phyloP scores from a whole-genome alignment of 2,888 invertebrate species.

The Cheilosia urbana region DNA sequence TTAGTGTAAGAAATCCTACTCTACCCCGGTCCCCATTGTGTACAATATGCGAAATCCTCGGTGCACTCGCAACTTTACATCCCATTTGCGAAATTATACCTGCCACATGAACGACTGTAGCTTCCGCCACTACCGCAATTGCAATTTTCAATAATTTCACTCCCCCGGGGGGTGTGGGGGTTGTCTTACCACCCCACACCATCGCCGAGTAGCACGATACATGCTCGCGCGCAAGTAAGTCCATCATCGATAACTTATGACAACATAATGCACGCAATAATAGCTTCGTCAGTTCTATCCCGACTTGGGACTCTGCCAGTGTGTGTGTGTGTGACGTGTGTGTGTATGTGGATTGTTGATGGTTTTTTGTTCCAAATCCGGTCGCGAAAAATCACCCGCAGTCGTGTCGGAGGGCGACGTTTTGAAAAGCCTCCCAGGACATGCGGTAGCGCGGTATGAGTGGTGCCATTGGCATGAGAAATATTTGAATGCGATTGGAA shows the following conservation, averaged over 20 bases:
- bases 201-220: conserved; percentile 37
- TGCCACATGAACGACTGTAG: conserved; percentile 71
- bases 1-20: conserved; percentile 17
- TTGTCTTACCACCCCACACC: conserved; percentile 12
- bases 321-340: not conserved
- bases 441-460: not conserved
- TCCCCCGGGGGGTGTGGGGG: conserved; percentile 27
- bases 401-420: not conserved
- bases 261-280: conserved; percentile 75
- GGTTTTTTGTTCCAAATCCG: conserved; percentile 4
- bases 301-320: conserved; percentile 4
- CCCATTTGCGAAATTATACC: conserved; percentile 73
- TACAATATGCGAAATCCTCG: conserved; percentile 3
- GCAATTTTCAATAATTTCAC: conserved; percentile 75
- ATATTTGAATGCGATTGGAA: conserved; percentile 71
- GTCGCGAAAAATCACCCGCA: conserved; percentile 56
- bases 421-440: not conserved
- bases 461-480: conserved; percentile 32
- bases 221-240: conserved; percentile 69
- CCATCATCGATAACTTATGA: conserved; percentile 76
- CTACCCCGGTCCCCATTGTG: conserved; percentile 27
- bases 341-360: conserved; percentile 3
- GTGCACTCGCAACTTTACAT: conserved; percentile 55
- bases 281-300: conserved; percentile 47
- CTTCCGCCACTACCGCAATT: conserved; percentile 69